Base-by-base conservation (phyloP, 2,113 vertebrate species). In the Excalfactoria chinensis region DNA sequence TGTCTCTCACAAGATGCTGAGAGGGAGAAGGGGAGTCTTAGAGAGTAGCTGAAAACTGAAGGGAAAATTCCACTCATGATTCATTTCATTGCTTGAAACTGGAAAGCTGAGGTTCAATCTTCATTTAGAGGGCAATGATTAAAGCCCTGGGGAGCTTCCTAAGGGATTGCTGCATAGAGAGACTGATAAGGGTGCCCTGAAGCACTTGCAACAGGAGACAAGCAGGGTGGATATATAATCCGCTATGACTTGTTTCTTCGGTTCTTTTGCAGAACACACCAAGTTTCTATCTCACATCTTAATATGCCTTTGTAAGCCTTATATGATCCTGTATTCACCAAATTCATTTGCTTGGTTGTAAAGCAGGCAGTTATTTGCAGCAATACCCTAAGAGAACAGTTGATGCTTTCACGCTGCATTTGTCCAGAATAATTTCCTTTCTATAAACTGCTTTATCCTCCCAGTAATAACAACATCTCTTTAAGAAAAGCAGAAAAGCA, bases 1-100 rank as follows among this genome's bases (percentile, higher is more conserved):
- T 35, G 51, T 67, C 59, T 85, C 43, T 23, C 64, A 41, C 74
- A 88, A 68, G 59, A 73, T 46, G 21, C 7, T 77, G 48, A 48
- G 55, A 75, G 53, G 69, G 49, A 62, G 75, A 86, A 86, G 73
- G 79, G 69, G 77, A 80, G 20, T n/a, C 28, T 83, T 0, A 4
- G 40, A 72, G 48, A 35, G 15, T 41, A 89, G 34, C 34, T 83
- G 68, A 85, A 73, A 90, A 73, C 11, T 25, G n/a, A 89, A 81
- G 34, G 92, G 70, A 74, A 90, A 94, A 91, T 88, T 93, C 83
- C 59, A 9, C 51, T 96, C 51, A 56, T 89, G 26, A 91, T 85
- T 91, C 6, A 84, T 89, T 94, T 89, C 72, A 91, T 20, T 41
- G 43, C 58, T 89, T 71, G 53, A n/a, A 92, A 85, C 74, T 51